phyloP scores from a whole-genome alignment of 1,140 invertebrate genomes.

The Diabrotica undecimpunctata region DNA sequence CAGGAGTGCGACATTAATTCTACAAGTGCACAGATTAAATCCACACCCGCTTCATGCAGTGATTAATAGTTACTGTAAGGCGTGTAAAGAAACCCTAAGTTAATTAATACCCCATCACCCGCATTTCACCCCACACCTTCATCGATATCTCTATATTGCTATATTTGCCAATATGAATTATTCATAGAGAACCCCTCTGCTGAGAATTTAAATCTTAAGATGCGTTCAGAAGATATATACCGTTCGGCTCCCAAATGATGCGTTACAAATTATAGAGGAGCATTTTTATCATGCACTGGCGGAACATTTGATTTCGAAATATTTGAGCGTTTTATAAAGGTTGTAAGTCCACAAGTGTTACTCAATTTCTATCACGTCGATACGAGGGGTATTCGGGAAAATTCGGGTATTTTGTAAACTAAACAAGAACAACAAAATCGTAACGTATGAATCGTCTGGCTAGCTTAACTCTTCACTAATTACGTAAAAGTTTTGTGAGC shows the following conservation, averaged over 20 bases:
- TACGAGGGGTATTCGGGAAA: no score
- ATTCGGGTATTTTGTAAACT: no score
- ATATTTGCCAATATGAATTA: constrained; percentile 15
- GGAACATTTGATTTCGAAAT: no score
- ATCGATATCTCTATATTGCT: constrained; percentile 20
- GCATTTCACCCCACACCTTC: background rate
- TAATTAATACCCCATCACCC: constrained; percentile 14
- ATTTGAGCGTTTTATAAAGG: no score
- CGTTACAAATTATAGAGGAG: constrained; percentile 16
- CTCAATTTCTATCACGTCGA: no score
- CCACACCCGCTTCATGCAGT: constrained; percentile 2
- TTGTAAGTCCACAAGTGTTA: no score
- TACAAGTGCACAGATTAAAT: constrained; percentile 15
- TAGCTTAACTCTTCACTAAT: no score
- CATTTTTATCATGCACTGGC: background rate
- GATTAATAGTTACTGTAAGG: constrained; percentile 12
- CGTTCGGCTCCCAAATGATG: constrained; percentile 11
- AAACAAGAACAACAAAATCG: no score
- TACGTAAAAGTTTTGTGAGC: no score
- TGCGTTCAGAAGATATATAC: constrained; percentile 13
- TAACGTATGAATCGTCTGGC: no score
- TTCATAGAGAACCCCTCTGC: constrained; percentile 9
- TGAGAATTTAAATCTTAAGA: constrained; percentile 18
- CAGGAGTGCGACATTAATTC: constrained; percentile 3
- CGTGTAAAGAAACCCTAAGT: constrained; percentile 10